These are phyloP conservation scores for Anguilla obscura DNA, from an alignment of 2,797 vertebrate species.

Conservation along the genomic window DNA sequence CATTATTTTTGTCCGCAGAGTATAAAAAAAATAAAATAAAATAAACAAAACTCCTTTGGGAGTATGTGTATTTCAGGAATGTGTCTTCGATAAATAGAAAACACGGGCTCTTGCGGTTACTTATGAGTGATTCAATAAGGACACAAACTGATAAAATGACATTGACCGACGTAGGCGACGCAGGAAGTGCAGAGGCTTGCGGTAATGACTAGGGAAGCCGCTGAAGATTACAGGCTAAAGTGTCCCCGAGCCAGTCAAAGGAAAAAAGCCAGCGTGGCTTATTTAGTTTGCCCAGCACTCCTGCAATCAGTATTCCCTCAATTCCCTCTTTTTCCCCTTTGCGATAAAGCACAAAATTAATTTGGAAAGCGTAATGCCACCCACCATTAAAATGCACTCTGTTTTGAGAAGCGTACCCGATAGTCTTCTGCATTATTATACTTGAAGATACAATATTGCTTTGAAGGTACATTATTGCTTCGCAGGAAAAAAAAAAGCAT, in stretches of 20 bases:
- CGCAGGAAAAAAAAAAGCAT: slow-evolving; percentile 39
- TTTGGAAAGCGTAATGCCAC: slow-evolving; percentile 20
- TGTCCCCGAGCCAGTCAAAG: background rate
- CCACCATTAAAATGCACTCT: slow-evolving; percentile 34
- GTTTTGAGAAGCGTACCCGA: slow-evolving; percentile 26
- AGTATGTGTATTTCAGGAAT: no score
- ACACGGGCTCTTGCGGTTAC: no score
- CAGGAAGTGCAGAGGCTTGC: background rate
- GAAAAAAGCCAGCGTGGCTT: background rate
- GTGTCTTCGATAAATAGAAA: no score
- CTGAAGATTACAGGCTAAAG: background rate
- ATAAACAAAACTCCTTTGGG: no score
- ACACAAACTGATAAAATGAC: background rate
- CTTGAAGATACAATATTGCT: slow-evolving; percentile 18
- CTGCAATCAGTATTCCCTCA: background rate
- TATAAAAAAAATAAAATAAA: no score
- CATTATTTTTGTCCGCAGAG: no score
- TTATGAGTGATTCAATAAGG: background rate
- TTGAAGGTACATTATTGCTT: slow-evolving; percentile 52
- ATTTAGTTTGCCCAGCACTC: background rate
- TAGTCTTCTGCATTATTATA: slow-evolving; percentile 43
- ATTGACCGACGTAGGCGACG: background rate
- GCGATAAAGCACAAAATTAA: slow-evolving; percentile 22
- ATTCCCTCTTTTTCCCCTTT: background rate
- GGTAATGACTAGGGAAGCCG: background rate